Percentiles rank a stretch among this genome's conserved stretches.
These are phyloP conservation scores for Tetragnatha montana DNA, from an alignment of 2,888 invertebrate genomes.

Conservation along the genomic window DNA sequence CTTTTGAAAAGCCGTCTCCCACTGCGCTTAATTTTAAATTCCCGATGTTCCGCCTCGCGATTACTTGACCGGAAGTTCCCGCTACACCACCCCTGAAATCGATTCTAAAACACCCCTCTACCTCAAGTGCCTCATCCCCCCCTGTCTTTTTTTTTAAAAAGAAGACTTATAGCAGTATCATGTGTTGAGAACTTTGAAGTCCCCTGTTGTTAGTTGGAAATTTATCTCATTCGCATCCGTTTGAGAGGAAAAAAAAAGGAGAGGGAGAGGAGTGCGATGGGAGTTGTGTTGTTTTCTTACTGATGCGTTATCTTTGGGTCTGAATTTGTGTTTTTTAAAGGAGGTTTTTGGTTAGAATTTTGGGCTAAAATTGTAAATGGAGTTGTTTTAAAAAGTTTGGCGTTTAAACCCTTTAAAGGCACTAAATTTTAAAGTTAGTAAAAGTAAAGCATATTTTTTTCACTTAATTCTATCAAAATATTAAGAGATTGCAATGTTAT, in stretches of 20 bases:
- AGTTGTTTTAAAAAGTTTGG: too few relatives aligned
- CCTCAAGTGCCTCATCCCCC: background rate
- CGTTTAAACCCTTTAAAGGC: too few relatives aligned
- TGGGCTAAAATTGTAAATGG: too few relatives aligned
- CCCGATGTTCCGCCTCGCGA: constrained; percentile 46
- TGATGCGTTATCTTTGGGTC: too few relatives aligned
- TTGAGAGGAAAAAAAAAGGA: background rate
- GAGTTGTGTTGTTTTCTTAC: background rate
- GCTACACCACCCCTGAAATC: constrained; percentile 43
- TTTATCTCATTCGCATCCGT: constrained; percentile 42
- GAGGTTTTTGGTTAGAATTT: too few relatives aligned
- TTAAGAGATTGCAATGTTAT: too few relatives aligned
- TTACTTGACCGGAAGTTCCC: constrained; percentile 68
- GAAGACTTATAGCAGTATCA: constrained; percentile 4
- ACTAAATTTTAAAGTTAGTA: too few relatives aligned
- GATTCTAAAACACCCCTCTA: constrained; percentile 46
- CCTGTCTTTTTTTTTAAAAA: background rate
- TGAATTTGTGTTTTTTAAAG: too few relatives aligned
- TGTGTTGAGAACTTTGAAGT: constrained; percentile 12
- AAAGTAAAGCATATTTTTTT: too few relatives aligned
- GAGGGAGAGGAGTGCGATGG: background rate
- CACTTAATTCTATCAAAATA: too few relatives aligned
- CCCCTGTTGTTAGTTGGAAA: constrained; percentile 39
- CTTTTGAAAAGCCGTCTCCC: constrained; percentile 53
- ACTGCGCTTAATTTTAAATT: constrained; percentile 69